A percentile compares a stretch with the other conserved stretches of the same genome.
phyloP scores from a whole-genome alignment of 37 sponge, comb jelly and placozoan species.

The Eunapius fragilis region DNA sequence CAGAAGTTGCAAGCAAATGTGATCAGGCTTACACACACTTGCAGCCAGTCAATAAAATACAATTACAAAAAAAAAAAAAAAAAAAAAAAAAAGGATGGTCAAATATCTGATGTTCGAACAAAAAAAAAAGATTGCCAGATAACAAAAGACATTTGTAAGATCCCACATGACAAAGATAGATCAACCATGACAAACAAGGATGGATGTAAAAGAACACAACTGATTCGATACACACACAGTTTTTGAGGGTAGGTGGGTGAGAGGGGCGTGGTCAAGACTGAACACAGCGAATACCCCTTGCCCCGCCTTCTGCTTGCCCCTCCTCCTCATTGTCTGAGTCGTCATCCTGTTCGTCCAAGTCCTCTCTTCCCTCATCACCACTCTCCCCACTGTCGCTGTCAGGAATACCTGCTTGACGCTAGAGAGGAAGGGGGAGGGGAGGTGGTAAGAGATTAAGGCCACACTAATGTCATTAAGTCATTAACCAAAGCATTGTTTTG shows the following conservation, averaged over 20 bases:
- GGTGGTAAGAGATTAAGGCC: not conserved
- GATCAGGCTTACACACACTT: too few species aligned
- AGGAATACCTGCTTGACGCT: slow-evolving; percentile 20
- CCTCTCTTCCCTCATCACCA: not conserved
- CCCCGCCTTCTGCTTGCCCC: not conserved
- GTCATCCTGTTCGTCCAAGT: not conserved
- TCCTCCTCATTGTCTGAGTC: not conserved
- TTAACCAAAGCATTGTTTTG: too few species aligned
- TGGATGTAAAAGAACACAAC: not conserved
- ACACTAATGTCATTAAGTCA: too few species aligned
- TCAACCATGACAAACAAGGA: not conserved
- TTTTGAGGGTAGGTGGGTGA: not conserved
- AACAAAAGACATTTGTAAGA: too few species aligned
- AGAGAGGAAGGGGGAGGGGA: not conserved
- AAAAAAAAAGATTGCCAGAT: not conserved
- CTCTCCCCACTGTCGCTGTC: slow-evolving; percentile 8
- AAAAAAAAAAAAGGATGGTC: not conserved
- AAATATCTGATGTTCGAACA: not conserved
- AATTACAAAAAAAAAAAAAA: not conserved
- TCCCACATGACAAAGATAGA: not conserved
- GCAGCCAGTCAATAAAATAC: too few species aligned
- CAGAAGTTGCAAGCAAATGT: too few species aligned
- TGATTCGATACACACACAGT: not conserved
- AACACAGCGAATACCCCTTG: not conserved
- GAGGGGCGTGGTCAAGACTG: not conserved